Conservation (phyloP, 2,113 vertebrate genomes). For the Diadophis punctatus region DNA sequence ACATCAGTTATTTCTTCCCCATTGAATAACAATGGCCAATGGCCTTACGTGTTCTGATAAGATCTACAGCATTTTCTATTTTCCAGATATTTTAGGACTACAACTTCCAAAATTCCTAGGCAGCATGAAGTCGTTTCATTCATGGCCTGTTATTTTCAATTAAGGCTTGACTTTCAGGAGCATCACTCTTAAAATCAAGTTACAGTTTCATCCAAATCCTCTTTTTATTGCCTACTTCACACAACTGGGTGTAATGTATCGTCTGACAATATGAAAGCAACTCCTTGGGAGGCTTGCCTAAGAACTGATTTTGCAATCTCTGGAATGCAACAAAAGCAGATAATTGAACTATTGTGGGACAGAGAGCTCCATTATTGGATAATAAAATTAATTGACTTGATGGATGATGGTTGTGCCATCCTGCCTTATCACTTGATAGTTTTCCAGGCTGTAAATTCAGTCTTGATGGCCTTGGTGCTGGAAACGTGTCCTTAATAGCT, state of each 20-base stretch:
- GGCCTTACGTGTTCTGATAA: background rate
- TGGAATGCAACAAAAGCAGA: background rate
- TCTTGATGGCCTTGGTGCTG: background rate
- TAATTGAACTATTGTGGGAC: background rate
- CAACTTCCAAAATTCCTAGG: background rate
- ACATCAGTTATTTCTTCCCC: background rate
- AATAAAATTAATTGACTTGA: background rate
- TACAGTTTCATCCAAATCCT: background rate
- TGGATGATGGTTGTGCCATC: background rate
- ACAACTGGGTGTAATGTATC: background rate
- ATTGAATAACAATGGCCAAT: background rate
- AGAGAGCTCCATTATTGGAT: background rate
- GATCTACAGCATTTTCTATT: background rate
- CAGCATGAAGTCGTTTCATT: background rate
- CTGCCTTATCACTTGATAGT: background rate
- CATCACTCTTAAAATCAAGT: background rate
- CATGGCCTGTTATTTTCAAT: background rate
- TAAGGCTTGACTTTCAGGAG: background rate
- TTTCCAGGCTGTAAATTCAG: background rate
- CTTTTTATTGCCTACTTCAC: background rate
- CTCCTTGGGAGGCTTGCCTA: background rate
- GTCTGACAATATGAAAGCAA: background rate
- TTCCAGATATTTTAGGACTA: background rate
- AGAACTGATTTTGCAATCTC: background rate
- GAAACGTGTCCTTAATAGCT: background rate